Conservation (phyloP, 92 coral and sea anemone species). For the Epizoanthus stellaris region DNA sequence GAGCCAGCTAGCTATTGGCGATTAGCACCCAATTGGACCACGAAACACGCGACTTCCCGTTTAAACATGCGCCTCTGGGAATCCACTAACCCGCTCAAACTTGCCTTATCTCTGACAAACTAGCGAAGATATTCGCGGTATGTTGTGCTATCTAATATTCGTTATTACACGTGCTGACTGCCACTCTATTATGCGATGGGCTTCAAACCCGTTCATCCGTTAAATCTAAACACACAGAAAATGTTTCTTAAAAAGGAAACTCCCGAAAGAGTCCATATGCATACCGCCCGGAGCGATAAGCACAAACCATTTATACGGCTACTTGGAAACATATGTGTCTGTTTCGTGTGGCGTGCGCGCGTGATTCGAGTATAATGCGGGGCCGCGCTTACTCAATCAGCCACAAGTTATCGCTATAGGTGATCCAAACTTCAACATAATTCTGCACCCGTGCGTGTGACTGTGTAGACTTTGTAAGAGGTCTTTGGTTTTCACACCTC, state of each 20-base stretch:
- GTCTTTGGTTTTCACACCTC: constrained; percentile 41
- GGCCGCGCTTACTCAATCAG: not conserved
- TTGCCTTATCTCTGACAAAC: no score
- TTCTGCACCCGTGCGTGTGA: constrained; percentile 1
- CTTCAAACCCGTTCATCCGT: constrained; percentile 25
- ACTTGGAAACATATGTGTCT: no score
- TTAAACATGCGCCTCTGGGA: not conserved
- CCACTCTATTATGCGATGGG: constrained; percentile 2
- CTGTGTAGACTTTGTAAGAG: not conserved
- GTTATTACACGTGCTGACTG: constrained; percentile 19
- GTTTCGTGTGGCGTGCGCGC: not conserved
- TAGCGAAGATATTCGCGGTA: constrained; percentile 10
- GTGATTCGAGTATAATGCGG: not conserved
- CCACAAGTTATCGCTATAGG: not conserved
- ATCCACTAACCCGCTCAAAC: not conserved
- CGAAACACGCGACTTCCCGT: not conserved
- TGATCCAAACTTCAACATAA: not conserved
- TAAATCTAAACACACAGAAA: constrained; percentile 25
- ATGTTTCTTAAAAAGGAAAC: constrained; percentile 9
- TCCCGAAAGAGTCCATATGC: not conserved
- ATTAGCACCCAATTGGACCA: not conserved
- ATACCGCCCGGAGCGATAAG: constrained; percentile 10
- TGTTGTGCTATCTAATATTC: not conserved
- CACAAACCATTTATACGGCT: no score
- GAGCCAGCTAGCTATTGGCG: not conserved